Conservation (phyloP, 2,797 vertebrate species). For the Hydrolagus colliei region DNA sequence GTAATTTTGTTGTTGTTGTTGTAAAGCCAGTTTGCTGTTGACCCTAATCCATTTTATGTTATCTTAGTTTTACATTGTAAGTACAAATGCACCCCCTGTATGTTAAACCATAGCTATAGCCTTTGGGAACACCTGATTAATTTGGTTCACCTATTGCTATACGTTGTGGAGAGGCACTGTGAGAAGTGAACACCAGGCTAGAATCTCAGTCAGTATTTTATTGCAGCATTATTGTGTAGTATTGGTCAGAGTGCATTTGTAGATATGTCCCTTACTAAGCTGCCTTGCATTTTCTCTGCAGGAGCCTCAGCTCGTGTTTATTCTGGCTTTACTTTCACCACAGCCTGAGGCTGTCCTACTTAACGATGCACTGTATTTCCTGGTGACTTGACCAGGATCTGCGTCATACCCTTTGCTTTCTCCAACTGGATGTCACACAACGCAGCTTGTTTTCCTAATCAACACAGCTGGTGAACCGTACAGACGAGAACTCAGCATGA, state of each 20-base stretch:
- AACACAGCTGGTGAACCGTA: background rate
- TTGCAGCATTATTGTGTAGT: background rate
- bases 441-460: background rate
- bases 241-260: background rate
- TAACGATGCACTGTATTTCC: background rate
- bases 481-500: background rate
- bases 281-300: background rate
- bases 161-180: background rate
- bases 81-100: background rate
- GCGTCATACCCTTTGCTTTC: background rate
- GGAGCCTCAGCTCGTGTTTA: background rate
- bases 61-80: background rate
- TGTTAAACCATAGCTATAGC: background rate
- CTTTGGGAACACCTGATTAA: background rate
- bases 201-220: background rate
- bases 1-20: slow-evolving; percentile 38
- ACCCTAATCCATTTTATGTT: background rate
- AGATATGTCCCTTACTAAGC: background rate
- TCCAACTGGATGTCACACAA: background rate
- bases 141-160: background rate
- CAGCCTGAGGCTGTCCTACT: background rate
- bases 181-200: background rate
- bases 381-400: background rate
- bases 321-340: background rate
- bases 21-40: slow-evolving; percentile 57